These are phyloP conservation scores for Microctenopoma lineatum DNA, from an alignment of 2,797 vertebrate genomes.

Conservation along the genomic window DNA sequence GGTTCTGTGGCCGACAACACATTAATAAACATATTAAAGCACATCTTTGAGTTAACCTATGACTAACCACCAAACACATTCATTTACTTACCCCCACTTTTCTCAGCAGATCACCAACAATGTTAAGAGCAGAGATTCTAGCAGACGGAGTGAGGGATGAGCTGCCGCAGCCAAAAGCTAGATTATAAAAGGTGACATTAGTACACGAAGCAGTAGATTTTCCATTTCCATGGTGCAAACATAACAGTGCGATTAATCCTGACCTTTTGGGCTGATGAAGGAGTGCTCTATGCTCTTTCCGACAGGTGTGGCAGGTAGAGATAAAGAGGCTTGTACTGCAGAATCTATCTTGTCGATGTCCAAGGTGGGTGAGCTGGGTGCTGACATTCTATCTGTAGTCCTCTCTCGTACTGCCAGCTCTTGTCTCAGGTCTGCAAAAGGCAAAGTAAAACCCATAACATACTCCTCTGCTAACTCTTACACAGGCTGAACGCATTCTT, in stretches of 20 bases:
- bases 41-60: neutral
- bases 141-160: conserved; percentile 95
- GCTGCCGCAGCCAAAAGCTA: conserved; percentile 92
- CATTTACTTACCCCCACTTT: conserved; percentile 94
- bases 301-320: conserved; percentile 95
- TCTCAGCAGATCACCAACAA: conserved; percentile 95
- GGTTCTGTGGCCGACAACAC: neutral
- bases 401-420: conserved; percentile 95
- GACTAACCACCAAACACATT: neutral
- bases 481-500: neutral
- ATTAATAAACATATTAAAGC: neutral
- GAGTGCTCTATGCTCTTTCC: conserved; percentile 90
- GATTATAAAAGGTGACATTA: conserved; percentile 9
- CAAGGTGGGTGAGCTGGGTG: conserved; percentile 94
- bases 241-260: conserved; percentile 10
- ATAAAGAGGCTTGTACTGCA: conserved; percentile 93
- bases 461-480: neutral
- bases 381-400: conserved; percentile 93
- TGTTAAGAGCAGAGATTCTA: conserved; percentile 97
- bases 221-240: neutral
- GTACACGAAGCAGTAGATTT: neutral
- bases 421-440: conserved; percentile 90
- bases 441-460: conserved; percentile 18
- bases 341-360: conserved; percentile 95
- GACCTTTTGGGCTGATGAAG: conserved; percentile 92